These are phyloP conservation scores for Alca torda DNA, from an alignment of 2,797 vertebrate species.

Conservation along the genomic window DNA sequence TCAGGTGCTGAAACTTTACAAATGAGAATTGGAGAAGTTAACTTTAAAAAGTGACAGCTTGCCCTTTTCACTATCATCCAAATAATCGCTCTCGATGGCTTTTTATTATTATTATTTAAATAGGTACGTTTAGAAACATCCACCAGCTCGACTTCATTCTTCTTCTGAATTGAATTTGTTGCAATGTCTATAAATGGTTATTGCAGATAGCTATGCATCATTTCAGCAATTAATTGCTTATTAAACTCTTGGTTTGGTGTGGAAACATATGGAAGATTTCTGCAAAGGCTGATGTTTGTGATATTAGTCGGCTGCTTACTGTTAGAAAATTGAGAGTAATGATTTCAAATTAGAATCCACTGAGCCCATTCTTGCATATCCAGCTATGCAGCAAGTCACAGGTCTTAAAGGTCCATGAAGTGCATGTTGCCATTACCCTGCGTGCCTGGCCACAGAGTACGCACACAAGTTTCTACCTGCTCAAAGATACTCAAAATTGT, in stretches of 20 bases:
- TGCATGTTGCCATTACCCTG: neutral
- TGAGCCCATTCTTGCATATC: neutral
- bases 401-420: neutral
- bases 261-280: neutral
- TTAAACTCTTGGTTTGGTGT: constrained; percentile 8
- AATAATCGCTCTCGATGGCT: neutral
- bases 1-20: neutral
- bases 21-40: neutral
- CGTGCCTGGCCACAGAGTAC: neutral
- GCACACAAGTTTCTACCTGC: neutral
- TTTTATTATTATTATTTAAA: neutral
- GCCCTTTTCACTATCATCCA: neutral
- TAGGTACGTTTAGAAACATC: neutral
- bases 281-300: neutral
- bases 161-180: neutral
- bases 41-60: neutral
- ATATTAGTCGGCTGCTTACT: neutral
- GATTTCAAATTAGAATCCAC: neutral
- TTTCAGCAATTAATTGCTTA: constrained; percentile 55
- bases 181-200: neutral
- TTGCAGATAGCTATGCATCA: constrained; percentile 37
- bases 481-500: neutral
- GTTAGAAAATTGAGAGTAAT: neutral
- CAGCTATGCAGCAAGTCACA: neutral
- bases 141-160: neutral